Evolutionary conservation across 2,888 invertebrate genomes (phyloP), one percentile per base, ranked within the genome.

Genomic region (Tetheella fluctuosa): DNA sequence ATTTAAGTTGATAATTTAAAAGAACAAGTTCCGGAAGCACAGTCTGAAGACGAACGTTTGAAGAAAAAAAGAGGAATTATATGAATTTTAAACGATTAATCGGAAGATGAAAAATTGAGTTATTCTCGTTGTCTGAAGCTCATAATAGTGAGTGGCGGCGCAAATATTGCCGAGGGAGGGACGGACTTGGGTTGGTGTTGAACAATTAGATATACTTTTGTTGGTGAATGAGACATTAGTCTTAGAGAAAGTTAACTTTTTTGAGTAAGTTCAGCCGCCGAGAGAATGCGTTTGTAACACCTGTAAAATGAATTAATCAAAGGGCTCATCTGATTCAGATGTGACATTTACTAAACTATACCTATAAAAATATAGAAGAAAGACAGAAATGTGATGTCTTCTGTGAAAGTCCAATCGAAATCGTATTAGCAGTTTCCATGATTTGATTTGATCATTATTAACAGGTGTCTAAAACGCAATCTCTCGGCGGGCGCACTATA

Each of bases 21-120:
- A n/a, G n/a, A n/a, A n/a, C n/a, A 48, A 20, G 39, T 39, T 39
- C 30, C 54, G 34, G 55, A 34, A 54, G 15, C 54, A 5, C 30
- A 30, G 55, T 15, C 55, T 56, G 63, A 67, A 65, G 59, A 59
- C 62, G 59, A 52, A 68, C 52, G 56, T 39, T 59, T 42, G 52
- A 61, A 61, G 60, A 58, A 67, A 58, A 34, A 34, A 34, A 12
- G 65, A 66, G 73, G 72, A 77, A 74, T 73, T 77, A 80, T 80
- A 86, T 88, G 88, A 90, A 90, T 90, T 90, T 89, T 87, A 91
- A 91, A 89, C 86, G 89, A 83, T 88, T 89, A 90, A 91, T 90
- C 85, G 80, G 78, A 75, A 79, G 84, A 88, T 86, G 87, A 87
- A 86, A 86, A 84, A 84, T 86, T 79, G 80, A 83, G 78, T 80